Evolutionary conservation across 1,140 invertebrate species (phyloP), one percentile per base, ranked within the genome.

Genomic region (Tetraneura akinire): DNA sequence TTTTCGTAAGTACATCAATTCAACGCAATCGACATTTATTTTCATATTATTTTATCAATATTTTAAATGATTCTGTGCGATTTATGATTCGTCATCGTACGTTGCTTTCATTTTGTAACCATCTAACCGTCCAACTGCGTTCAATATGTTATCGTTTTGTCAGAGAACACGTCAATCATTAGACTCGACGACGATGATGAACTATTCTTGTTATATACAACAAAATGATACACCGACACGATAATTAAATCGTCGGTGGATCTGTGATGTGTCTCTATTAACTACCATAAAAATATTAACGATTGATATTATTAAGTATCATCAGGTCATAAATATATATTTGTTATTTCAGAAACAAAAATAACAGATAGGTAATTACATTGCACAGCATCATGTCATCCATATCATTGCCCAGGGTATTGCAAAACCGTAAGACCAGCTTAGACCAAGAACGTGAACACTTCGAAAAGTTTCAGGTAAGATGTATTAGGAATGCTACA

Each of bases 381-480:
- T 26, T 16, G 14, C 8, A 60, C 60, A 29, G 18, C 23, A 14
- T 45, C 70, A 92, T 93, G 91, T 90, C 91, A 86, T 92, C 91
- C 82, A 86, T 91, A 83, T 91, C 90, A 18, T 86, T 92, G 83
- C 90, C 91, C n/a, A 87, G 90, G 83, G 90, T 92, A 78, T 86
- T 92, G 53, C 90, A 92, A 84, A 89, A 89, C 81, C 89, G 90
- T 82, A 92, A 92, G 85, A 92, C 91, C 53, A 92, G 90, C 84
- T 84, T 92, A 82, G 91, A 93, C 85, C 88, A 91, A 81, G 91
- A 92, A 85, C 88, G 91, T 51, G 91, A 92, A 85, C 90, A 90
- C 82, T 92, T 92, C 83, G 91, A 92, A 85, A 92, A 92, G 85
- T 90, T 90, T 83, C 91, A 93, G 90, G 92, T 93, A 86, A 55